These are phyloP conservation scores for Cyrtorhinus lividipennis DNA, from an alignment of 1,140 invertebrate genomes.

Conservation along the genomic window DNA sequence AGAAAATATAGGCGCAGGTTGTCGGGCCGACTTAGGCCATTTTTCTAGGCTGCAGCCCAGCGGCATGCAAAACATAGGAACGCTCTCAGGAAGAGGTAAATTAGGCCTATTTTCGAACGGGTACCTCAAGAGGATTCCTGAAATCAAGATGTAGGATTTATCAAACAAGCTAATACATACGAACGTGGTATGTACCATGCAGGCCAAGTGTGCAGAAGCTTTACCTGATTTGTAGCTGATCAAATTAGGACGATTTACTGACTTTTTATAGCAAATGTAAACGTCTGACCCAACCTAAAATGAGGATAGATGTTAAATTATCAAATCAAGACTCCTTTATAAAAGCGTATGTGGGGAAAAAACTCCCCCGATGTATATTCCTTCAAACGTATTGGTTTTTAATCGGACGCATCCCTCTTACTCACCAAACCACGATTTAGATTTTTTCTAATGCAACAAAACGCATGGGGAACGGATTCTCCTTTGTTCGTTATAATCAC, in stretches of 20 bases:
- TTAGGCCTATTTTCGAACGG: constrained; percentile 61
- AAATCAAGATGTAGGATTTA: constrained; percentile 1
- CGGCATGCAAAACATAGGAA: constrained; percentile 93
- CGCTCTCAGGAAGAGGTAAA: constrained; percentile 70
- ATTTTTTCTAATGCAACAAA: constrained; percentile 90
- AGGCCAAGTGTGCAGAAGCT: no score
- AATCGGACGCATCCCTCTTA: no score
- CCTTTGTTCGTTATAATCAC: constrained; percentile 87
- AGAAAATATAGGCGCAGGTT: constrained; percentile 83
- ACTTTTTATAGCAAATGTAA: constrained; percentile 97
- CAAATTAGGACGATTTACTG: constrained; percentile 81
- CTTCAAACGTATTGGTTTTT: not conserved
- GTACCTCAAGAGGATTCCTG: constrained; percentile 45
- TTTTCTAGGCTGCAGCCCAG: constrained; percentile 97
- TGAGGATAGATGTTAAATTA: constrained; percentile 2
- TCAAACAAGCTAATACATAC: constrained; percentile 14
- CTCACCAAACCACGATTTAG: constrained; percentile 85
- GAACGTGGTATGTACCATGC: no score
- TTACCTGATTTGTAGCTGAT: constrained; percentile 70
- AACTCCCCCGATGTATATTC: no score
- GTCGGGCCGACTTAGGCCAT: constrained; percentile 74
- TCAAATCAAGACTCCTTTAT: no score
- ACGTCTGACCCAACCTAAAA: constrained; percentile 78
- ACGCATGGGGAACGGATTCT: constrained; percentile 89
- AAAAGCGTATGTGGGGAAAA: no score